Evolutionary conservation across 2,888 invertebrate species (phyloP).

Genomic region (Mellilla xanthometata): DNA sequence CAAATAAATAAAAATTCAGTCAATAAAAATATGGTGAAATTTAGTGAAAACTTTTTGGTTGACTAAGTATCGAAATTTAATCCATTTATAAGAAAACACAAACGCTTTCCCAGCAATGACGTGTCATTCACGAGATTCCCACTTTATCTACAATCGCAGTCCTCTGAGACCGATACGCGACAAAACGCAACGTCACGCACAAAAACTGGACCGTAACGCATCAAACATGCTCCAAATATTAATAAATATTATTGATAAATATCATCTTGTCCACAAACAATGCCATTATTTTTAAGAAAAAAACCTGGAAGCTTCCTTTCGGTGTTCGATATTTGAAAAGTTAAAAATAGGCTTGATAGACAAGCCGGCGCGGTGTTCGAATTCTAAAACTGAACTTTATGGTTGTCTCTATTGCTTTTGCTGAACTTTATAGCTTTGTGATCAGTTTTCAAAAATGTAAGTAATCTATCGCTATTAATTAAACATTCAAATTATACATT

Average conservation of each 20-base stretch:
- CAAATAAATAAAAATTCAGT: no score
- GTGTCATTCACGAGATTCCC: slow-evolving; percentile 15
- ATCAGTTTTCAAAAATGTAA: no score
- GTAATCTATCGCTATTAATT: no score
- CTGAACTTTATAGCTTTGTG: no score
- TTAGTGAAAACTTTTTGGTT: no score
- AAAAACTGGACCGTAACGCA: slow-evolving; percentile 45
- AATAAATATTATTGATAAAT: slow-evolving; percentile 69
- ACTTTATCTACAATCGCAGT: slow-evolving; percentile 11
- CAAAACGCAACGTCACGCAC: slow-evolving; percentile 61
- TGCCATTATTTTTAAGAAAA: slow-evolving; percentile 72
- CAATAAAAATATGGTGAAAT: no score
- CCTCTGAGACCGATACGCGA: slow-evolving; percentile 15
- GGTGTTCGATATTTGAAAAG: slow-evolving; percentile 46
- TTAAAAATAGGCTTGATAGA: slow-evolving; percentile 60
- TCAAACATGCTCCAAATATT: slow-evolving; percentile 59
- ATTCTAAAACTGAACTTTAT: slow-evolving; percentile 57
- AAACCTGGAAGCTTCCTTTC: slow-evolving; percentile 62
- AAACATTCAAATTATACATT: no score
- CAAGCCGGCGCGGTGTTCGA: slow-evolving; percentile 60
- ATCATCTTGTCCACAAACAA: slow-evolving; percentile 75
- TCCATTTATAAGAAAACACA: background rate
- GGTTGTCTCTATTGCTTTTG: slow-evolving; percentile 37
- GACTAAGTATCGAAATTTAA: no score
- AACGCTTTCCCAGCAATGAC: slow-evolving; percentile 1